These are phyloP conservation scores for Lepeophtheirus nordmannii DNA, from an alignment of 2,888 invertebrate genomes.

Conservation along the genomic window DNA sequence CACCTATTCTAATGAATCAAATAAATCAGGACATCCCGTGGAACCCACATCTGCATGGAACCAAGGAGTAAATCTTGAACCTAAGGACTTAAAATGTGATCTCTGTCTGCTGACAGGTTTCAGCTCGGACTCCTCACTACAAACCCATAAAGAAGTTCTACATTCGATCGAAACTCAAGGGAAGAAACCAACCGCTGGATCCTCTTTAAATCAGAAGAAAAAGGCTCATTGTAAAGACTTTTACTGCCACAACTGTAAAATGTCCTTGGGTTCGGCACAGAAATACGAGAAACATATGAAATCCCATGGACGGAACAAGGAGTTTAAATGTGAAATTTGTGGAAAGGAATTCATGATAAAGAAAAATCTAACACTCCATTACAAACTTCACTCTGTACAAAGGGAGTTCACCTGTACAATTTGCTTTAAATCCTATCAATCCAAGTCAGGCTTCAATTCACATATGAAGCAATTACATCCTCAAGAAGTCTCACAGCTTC, in stretches of 20 bases:
- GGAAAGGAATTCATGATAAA: constrained; percentile 53
- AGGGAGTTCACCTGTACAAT: constrained; percentile 10
- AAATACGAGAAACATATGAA: constrained; percentile 15
- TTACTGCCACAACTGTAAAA: constrained; percentile 7
- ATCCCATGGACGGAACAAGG: constrained; percentile 60
- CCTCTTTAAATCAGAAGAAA: neutral
- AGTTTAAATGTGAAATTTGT: constrained; percentile 65
- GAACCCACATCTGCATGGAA: too few relatives aligned
- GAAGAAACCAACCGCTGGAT: neutral
- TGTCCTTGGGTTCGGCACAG: constrained; percentile 13
- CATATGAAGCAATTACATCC: constrained; percentile 11
- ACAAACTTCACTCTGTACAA: constrained; percentile 15
- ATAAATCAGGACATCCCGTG: too few relatives aligned
- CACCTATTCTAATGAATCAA: too few relatives aligned
- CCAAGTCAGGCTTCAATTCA: constrained; percentile 6
- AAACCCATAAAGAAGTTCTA: too few relatives aligned
- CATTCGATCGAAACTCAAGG: too few relatives aligned
- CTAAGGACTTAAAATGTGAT: too few relatives aligned
- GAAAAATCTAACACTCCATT: constrained; percentile 16
- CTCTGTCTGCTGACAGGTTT: too few relatives aligned
- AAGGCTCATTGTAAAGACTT: constrained; percentile 1
- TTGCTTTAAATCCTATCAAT: neutral
- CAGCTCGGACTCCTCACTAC: too few relatives aligned
- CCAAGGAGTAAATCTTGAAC: too few relatives aligned
- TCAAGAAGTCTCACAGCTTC: too few relatives aligned